Percentiles rank a stretch among this genome's conserved stretches.
Evolutionary conservation across 2,888 invertebrate species (phyloP).

Genomic region (Muscina levida): DNA sequence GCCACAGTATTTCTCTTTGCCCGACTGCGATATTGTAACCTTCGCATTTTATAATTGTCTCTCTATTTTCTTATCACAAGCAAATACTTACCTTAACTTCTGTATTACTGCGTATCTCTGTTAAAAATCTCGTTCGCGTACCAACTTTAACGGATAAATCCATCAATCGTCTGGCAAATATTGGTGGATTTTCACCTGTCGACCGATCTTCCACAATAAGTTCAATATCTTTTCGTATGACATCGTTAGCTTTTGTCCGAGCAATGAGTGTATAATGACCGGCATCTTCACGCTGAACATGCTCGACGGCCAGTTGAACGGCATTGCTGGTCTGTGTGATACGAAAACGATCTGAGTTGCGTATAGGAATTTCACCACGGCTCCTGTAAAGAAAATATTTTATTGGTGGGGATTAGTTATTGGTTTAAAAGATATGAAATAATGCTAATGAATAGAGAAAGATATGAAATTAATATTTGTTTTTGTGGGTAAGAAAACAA

Average conservation of each 20-base stretch:
- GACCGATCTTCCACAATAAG: conserved; percentile 83
- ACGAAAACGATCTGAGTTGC: conserved; percentile 84
- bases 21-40: no score
- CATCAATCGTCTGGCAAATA: conserved; percentile 90
- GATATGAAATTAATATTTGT: background rate
- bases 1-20: no score
- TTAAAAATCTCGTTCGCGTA: conserved; percentile 90
- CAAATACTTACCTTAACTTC: conserved; percentile 89
- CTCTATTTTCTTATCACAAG: no score
- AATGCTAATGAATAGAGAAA: conserved; percentile 6
- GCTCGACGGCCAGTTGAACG: conserved; percentile 88
- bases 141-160: conserved; percentile 95
- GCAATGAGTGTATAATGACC: conserved; percentile 89
- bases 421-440: no score
- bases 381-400: conserved; percentile 79
- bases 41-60: no score
- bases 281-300: conserved; percentile 86
- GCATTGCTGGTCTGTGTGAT: conserved; percentile 82
- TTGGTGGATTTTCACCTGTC: conserved; percentile 87
- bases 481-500: background rate
- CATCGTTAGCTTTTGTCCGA: conserved; percentile 81
- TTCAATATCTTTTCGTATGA: conserved; percentile 81
- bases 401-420: no score
- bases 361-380: conserved; percentile 83
- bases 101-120: conserved; percentile 89